Evolutionary conservation across 2,113 vertebrate species (phyloP).

Genomic region (Myotis brandtii): DNA sequence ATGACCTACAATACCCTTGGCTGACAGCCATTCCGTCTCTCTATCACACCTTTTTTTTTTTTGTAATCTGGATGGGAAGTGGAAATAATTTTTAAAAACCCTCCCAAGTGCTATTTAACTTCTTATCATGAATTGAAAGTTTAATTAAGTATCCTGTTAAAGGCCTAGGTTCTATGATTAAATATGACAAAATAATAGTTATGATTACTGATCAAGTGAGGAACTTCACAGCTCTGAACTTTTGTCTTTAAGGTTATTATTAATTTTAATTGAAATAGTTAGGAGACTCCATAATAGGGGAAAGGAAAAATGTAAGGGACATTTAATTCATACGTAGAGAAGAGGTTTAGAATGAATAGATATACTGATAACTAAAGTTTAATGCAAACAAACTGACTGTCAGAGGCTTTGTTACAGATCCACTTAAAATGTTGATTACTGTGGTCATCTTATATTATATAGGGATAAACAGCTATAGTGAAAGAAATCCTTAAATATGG

Average conservation of each 20-base stretch:
- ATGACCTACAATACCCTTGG: conserved; percentile 87
- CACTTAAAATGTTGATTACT: background rate
- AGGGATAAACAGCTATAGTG: background rate
- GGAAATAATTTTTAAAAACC: conserved; percentile 79
- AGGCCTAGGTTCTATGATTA: conserved; percentile 85
- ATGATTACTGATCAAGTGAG: conserved; percentile 83
- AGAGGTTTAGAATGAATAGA: conserved; percentile 34
- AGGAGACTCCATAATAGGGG: conserved; percentile 50
- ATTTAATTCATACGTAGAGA: conserved; percentile 51
- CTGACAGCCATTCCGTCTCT: conserved; percentile 83
- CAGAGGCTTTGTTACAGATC: background rate
- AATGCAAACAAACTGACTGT: background rate
- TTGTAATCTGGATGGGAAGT: conserved; percentile 84
- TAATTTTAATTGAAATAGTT: conserved; percentile 78
- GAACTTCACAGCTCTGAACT: conserved; percentile 80
- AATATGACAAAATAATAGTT: conserved; percentile 88
- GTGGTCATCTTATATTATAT: background rate
- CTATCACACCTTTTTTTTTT: conserved; percentile 80
- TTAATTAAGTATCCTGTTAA: conserved; percentile 87
- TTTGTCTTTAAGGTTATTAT: conserved; percentile 68
- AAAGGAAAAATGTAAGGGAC: conserved; percentile 43
- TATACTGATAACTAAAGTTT: background rate
- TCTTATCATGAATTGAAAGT: conserved; percentile 88
- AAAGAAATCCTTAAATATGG: conserved; percentile 48
- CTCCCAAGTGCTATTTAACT: conserved; percentile 86